Base-by-base conservation (phyloP, 2,797 vertebrate genomes). In the Anabacerthia variegaticeps region DNA sequence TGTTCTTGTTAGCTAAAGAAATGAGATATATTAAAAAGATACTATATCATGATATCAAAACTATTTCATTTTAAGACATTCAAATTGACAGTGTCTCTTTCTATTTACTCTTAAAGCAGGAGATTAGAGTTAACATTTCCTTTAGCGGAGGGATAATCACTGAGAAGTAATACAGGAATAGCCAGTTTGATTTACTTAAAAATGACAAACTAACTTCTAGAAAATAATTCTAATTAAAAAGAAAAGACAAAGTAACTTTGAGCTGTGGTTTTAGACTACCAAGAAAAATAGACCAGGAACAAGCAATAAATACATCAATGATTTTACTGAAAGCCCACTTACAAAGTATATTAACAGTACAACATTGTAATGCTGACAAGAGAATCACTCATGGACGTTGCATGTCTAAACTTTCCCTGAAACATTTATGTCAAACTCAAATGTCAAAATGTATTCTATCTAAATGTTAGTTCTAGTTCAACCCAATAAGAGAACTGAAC, bases 391-490 rank as follows among this genome's bases (percentile, higher is more conserved):
- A 85, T 49, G 61, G 69, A 95, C 84, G 88, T 90, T 30, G 58
- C 62, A 92, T 27, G 91, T 79, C 94, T 93, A 85, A 95, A 88
- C 87, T 54, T 97, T 96, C 89, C 82, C 88, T 55, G 85, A 96
- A 97, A 95, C 89, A 93, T 87, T 96, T 94, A 93, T 80, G 51
- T 96, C 95, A 97, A 95, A 97, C 97, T 97, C 95, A 97, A 96
- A 96, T 76, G 96, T 97, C 98, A 97, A 94, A 97, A 95, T 79
- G 79, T 92, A 94, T 97, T 96, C 92, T 92, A 94, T 91, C 92
- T 96, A 97, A 93, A 88, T 39, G 80, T 43, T 95, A 92, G 52
- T 62, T 89, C 87, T 92, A 94, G 93, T 88, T 91, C 94, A 96
- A 92, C 73, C 67, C 92, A 90, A 74, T 93, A 96, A 96, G 92